A percentile compares a stretch with the other conserved stretches of the same genome.
Conservation (phyloP, 2,113 vertebrate genomes). For the Rhineura floridana region DNA sequence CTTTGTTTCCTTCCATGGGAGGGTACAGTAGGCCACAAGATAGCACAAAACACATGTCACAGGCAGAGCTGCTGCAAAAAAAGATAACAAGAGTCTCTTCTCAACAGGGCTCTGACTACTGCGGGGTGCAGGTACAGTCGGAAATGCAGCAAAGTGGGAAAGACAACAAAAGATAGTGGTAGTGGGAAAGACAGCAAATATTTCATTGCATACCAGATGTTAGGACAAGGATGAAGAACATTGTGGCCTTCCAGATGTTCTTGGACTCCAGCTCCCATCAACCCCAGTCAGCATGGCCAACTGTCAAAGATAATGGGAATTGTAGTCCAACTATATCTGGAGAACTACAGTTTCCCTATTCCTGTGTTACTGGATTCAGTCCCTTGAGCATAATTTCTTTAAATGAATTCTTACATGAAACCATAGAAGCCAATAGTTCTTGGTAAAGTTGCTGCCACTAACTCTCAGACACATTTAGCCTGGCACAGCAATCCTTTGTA, state of each 20-base stretch:
- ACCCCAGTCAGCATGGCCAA: not conserved
- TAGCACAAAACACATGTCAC: conserved; percentile 54
- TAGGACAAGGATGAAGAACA: not conserved
- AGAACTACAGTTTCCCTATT: not conserved
- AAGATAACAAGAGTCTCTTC: not conserved
- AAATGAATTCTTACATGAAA: not conserved
- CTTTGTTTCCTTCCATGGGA: conserved; percentile 60
- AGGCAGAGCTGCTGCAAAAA: not conserved
- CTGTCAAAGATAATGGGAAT: no score
- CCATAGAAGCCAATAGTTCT: not conserved
- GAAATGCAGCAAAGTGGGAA: not conserved
- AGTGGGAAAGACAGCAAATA: not conserved
- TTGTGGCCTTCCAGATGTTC: not conserved
- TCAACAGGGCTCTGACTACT: not conserved
- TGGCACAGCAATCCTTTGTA: not conserved
- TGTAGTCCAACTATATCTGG: not conserved
- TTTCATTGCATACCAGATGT: not conserved
- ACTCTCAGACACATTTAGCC: not conserved
- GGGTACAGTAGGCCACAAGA: conserved; percentile 51
- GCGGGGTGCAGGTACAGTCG: not conserved
- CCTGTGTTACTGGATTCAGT: no score
- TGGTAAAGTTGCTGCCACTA: no score
- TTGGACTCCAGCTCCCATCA: not conserved
- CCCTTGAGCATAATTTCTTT: no score
- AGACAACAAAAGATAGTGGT: not conserved